Evolutionary conservation across 1,140 invertebrate genomes (phyloP).

Genomic region (Thalassaphorura encarpata): DNA sequence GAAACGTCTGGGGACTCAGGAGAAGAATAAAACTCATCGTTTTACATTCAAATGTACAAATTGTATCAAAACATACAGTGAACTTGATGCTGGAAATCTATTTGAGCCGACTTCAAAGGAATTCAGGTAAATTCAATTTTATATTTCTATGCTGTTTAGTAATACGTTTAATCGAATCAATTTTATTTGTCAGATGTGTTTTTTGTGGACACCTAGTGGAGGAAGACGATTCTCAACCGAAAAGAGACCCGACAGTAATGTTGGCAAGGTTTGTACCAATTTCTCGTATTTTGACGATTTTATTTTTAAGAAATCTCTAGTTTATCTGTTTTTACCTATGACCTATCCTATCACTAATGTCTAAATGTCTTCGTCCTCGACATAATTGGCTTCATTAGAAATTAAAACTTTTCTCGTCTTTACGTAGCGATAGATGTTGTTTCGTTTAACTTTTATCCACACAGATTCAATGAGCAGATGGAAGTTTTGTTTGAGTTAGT

Average conservation of each 20-base stretch:
- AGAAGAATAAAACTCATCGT: conserved; percentile 83
- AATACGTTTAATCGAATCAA: no score
- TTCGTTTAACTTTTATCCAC: conserved; percentile 4
- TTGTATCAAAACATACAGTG: conserved; percentile 79
- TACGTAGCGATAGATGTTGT: no score
- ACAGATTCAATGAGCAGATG: conserved; percentile 86
- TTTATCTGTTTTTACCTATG: no score
- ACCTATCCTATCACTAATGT: neutral
- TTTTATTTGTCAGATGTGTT: no score
- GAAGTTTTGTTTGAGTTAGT: conserved; percentile 80
- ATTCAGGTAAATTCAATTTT: no score
- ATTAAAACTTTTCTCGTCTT: no score
- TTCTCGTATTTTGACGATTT: neutral
- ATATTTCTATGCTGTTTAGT: no score
- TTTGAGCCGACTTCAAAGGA: conserved; percentile 75
- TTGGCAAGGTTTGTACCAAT: conserved; percentile 49
- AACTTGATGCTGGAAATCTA: conserved; percentile 69
- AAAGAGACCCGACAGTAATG: conserved; percentile 78
- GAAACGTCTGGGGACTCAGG: conserved; percentile 88
- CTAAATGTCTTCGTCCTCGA: no score
- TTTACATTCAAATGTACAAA: conserved; percentile 88
- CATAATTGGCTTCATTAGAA: neutral
- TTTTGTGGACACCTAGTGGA: conserved; percentile 78
- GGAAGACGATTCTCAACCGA: conserved; percentile 86
- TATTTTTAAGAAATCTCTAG: no score